Percentiles rank a stretch among this genome's conserved stretches.
Evolutionary conservation across 2,888 invertebrate species (phyloP).

Genomic region (Diplazon laetatorius): DNA sequence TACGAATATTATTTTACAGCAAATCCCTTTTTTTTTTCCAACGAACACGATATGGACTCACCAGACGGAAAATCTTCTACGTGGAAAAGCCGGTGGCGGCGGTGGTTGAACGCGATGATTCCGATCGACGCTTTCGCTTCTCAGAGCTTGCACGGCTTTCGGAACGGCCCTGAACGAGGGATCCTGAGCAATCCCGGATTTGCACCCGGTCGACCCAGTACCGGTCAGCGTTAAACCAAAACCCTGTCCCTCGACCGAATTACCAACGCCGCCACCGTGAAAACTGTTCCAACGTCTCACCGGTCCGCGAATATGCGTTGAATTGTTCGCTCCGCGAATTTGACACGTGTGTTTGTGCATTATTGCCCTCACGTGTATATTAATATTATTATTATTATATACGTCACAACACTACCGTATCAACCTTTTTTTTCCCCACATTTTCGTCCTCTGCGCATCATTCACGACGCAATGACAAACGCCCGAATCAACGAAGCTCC

Average conservation of each 20-base stretch:
- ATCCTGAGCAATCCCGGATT: constrained; percentile 70
- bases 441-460: constrained; percentile 13
- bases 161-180: constrained; percentile 78
- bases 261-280: constrained; percentile 77
- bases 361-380: constrained; percentile 29
- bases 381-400: too few species aligned
- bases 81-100: constrained; percentile 80
- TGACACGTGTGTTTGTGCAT: constrained; percentile 82
- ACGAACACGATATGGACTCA: constrained; percentile 77
- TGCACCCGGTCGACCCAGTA: constrained; percentile 48
- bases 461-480: constrained; percentile 33
- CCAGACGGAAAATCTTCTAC: constrained; percentile 83
- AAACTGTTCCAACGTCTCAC: constrained; percentile 84
- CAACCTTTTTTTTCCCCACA: constrained; percentile 1
- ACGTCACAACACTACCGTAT: neutral
- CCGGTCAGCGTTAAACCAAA: constrained; percentile 65
- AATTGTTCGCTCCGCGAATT: constrained; percentile 71
- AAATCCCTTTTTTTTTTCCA: too few species aligned
- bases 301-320: constrained; percentile 77
- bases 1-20: too few species aligned
- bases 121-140: constrained; percentile 80
- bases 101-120: constrained; percentile 78
- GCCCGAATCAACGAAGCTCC: constrained; percentile 28
- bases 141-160: constrained; percentile 79
- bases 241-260: constrained; percentile 65